phyloP scores from a whole-genome alignment of 2,888 invertebrate species.

The Drosophila mimetica region DNA sequence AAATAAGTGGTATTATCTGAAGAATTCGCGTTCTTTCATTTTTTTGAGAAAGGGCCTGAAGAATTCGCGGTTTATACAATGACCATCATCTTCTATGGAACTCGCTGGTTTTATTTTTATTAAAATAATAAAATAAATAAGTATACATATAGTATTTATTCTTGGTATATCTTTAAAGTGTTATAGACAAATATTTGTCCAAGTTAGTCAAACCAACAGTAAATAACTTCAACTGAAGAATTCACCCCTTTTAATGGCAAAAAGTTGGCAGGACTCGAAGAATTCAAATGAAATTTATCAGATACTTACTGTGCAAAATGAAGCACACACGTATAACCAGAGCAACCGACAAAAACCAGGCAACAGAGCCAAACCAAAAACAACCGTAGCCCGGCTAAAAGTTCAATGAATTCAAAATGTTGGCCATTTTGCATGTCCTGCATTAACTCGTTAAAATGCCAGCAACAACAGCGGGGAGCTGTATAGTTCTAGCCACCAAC shows the following conservation, averaged over 20 bases:
- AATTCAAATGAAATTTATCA: constrained; percentile 8
- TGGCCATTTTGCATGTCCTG: constrained; percentile 79
- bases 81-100: no score
- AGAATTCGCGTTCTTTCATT: no score
- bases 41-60: no score
- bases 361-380: constrained; percentile 7
- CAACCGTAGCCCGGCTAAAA: constrained; percentile 49
- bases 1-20: no score
- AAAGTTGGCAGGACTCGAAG: not conserved
- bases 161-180: no score
- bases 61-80: no score
- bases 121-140: no score
- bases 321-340: constrained; percentile 28
- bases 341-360: constrained; percentile 39
- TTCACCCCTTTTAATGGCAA: not conserved
- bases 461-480: constrained; percentile 30
- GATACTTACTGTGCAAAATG: constrained; percentile 5
- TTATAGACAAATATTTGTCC: no score
- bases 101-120: no score
- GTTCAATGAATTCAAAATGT: constrained; percentile 80
- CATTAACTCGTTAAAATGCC: constrained; percentile 81
- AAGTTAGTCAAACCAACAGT: not conserved
- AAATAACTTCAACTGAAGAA: not conserved
- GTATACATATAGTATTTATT: no score
- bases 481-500: constrained; percentile 56